These are phyloP conservation scores for Agriopis marginaria DNA, from an alignment of 2,888 invertebrate species.

Conservation along the genomic window DNA sequence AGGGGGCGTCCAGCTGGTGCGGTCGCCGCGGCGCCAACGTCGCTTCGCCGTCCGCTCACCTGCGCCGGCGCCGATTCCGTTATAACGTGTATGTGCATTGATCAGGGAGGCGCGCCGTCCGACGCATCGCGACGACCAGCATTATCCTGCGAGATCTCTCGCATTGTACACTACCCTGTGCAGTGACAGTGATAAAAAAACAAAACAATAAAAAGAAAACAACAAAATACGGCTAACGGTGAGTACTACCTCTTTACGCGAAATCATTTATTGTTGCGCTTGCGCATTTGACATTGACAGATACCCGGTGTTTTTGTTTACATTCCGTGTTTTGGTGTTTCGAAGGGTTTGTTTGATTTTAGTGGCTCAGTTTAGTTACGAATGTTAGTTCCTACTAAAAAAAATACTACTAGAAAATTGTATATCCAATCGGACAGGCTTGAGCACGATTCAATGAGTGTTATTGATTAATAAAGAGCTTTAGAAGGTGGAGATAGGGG, in stretches of 20 bases:
- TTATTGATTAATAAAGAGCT: slow-evolving; percentile 33
- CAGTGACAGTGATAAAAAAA: not conserved
- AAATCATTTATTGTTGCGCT: not conserved
- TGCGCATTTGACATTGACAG: not conserved
- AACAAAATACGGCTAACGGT: not conserved
- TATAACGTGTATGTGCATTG: slow-evolving; percentile 43
- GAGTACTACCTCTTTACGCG: not conserved
- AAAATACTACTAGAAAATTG: no score
- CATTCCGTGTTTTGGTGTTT: not conserved
- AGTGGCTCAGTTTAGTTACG: no score
- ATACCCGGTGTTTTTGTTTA: slow-evolving; percentile 5
- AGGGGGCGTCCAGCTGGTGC: slow-evolving; percentile 53
- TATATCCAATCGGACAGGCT: slow-evolving; percentile 7
- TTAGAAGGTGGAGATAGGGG: slow-evolving; percentile 35
- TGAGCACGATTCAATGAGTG: not conserved
- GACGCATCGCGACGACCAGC: slow-evolving; percentile 54
- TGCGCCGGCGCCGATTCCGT: slow-evolving; percentile 52
- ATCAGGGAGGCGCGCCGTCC: slow-evolving; percentile 55
- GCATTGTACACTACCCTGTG: not conserved
- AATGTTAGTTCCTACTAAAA: no score
- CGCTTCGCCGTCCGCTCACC: slow-evolving; percentile 55
- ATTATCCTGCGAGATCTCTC: slow-evolving; percentile 16
- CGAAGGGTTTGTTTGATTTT: no score
- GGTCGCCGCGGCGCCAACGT: slow-evolving; percentile 78
- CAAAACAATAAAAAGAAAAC: not conserved